These are phyloP conservation scores for Chymomyza fuscimana DNA, from an alignment of 2,888 invertebrate genomes.

Conservation along the genomic window DNA sequence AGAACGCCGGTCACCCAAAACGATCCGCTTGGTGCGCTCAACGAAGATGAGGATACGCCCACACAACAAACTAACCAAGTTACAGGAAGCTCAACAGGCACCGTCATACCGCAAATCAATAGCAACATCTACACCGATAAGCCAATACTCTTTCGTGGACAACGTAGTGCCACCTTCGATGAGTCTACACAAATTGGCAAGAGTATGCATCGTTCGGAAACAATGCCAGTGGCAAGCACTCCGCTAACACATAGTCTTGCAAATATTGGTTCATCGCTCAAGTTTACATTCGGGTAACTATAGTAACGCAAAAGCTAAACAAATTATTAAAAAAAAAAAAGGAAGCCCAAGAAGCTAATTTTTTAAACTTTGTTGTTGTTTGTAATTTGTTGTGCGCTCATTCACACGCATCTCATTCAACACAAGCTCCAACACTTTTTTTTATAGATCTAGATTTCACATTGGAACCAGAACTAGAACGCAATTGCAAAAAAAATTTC, in stretches of 20 bases:
- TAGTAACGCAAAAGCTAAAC: conserved; percentile 8
- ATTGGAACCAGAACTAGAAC: background rate
- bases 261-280: conserved; percentile 89
- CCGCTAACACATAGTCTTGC: conserved; percentile 87
- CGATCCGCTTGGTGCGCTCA: conserved; percentile 93
- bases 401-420: conserved; percentile 6
- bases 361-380: conserved; percentile 19
- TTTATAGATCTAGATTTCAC: background rate
- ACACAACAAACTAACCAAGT: conserved; percentile 43
- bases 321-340: background rate
- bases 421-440: background rate
- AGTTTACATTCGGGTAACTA: conserved; percentile 90
- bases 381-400: conserved; percentile 25
- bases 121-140: conserved; percentile 82
- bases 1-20: conserved; percentile 94
- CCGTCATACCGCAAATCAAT: conserved; percentile 52
- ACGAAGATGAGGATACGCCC: conserved; percentile 75
- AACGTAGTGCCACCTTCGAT: conserved; percentile 83
- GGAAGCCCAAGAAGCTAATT: background rate
- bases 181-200: conserved; percentile 80
- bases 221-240: conserved; percentile 85
- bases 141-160: conserved; percentile 84
- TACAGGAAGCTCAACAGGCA: conserved; percentile 42
- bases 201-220: conserved; percentile 86
- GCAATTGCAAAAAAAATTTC: background rate